phyloP scores from a whole-genome alignment of 2,797 vertebrate species.

The Scleropages formosus region DNA sequence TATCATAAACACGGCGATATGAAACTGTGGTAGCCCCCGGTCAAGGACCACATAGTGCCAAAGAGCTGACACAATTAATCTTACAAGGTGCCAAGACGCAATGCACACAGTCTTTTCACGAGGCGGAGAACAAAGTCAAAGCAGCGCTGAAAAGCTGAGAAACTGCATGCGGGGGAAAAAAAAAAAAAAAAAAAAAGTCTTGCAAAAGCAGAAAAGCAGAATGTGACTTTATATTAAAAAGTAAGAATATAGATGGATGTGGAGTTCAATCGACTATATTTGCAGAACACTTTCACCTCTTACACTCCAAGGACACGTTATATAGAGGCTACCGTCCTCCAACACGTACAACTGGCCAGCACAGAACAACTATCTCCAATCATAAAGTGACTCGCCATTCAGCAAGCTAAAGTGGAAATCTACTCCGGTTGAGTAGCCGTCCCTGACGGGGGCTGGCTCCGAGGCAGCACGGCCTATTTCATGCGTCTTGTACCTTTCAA shows the following conservation, averaged over 20 bases:
- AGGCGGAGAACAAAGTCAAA: neutral
- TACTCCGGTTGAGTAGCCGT: slow-evolving; percentile 5
- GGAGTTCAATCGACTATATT: slow-evolving; percentile 9
- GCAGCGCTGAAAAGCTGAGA: slow-evolving; percentile 1
- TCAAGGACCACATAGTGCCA: slow-evolving; percentile 1
- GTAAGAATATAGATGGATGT: neutral
- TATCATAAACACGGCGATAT: neutral
- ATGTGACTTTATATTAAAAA: neutral
- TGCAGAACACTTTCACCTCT: slow-evolving; percentile 7
- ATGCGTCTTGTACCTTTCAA: slow-evolving; percentile 23
- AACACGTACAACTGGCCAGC: neutral
- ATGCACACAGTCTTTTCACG: neutral
- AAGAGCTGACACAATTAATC: slow-evolving; percentile 16
- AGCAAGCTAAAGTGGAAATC: slow-evolving; percentile 3
- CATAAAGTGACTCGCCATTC: neutral
- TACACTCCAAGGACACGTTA: neutral
- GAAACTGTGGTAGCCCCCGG: neutral
- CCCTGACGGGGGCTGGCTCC: neutral
- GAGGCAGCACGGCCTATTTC: slow-evolving; percentile 15
- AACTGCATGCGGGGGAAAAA: neutral
- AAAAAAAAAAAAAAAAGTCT: too few relatives aligned
- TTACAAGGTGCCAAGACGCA: slow-evolving; percentile 4
- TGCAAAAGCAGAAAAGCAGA: neutral
- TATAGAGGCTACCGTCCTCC: neutral
- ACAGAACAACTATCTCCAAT: neutral